Conservation (phyloP, 2,113 vertebrate genomes). For the Choloepus hoffmanni region DNA sequence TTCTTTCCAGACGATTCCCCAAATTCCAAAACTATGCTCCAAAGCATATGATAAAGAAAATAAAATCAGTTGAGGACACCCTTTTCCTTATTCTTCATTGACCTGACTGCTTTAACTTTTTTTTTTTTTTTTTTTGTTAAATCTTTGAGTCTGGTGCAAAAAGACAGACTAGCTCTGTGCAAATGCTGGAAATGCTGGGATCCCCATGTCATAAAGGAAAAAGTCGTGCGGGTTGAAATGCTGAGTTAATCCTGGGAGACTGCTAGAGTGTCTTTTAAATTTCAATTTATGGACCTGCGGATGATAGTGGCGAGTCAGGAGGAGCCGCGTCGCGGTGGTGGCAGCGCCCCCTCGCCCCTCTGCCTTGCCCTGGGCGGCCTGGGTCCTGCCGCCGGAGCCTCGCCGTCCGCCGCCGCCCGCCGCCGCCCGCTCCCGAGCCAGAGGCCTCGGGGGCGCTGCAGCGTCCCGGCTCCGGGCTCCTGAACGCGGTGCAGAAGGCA, state of each 20-base stretch:
- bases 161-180: neutral
- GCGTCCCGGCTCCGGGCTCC: slow-evolving; percentile 43
- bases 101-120: neutral
- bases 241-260: neutral
- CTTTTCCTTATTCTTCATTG: neutral
- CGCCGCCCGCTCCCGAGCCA: neutral
- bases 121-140: neutral
- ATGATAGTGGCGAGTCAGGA: neutral
- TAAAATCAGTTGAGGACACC: neutral
- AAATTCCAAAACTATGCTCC: slow-evolving; percentile 4
- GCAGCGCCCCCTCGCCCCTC: neutral
- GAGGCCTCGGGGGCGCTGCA: slow-evolving; percentile 57
- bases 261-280: neutral
- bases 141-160: slow-evolving; percentile 4
- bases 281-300: neutral
- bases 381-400: neutral
- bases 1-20: neutral
- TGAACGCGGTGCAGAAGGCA: slow-evolving; percentile 81
- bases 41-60: slow-evolving; percentile 9
- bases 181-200: neutral
- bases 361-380: neutral
- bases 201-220: neutral
- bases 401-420: neutral
- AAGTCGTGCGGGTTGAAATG: neutral
- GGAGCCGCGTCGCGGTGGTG: neutral